These are phyloP conservation scores for Streptopelia turtur DNA, from an alignment of 2,797 vertebrate species.

Conservation along the genomic window DNA sequence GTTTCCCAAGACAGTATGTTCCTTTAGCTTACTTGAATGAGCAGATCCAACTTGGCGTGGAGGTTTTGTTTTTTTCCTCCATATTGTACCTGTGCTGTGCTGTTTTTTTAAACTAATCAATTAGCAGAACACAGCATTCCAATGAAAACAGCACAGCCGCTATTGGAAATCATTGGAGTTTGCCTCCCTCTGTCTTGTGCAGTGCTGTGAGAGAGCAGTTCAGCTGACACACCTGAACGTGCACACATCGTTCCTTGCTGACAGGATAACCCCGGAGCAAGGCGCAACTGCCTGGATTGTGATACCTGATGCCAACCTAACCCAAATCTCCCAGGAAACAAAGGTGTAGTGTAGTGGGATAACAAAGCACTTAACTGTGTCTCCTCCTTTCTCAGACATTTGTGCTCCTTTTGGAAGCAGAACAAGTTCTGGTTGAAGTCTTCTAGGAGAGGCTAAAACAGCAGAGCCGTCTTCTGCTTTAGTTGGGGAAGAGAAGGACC, in stretches of 20 bases:
- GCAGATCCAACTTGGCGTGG: neutral
- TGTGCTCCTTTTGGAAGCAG: constrained; percentile 12
- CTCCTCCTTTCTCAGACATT: neutral
- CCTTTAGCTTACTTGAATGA: neutral
- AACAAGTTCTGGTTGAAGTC: neutral
- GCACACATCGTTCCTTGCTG: constrained; percentile 44
- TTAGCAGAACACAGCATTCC: constrained; percentile 36
- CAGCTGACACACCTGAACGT: constrained; percentile 26
- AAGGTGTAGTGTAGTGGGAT: constrained; percentile 52
- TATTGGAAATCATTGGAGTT: constrained; percentile 51
- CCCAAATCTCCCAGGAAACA: constrained; percentile 60
- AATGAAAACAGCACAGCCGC: neutral
- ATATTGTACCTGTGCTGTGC: neutral
- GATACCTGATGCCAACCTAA: constrained; percentile 48
- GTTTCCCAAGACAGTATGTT: neutral
- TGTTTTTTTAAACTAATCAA: constrained; percentile 14
- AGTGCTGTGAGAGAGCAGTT: neutral
- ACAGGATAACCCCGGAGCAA: constrained; percentile 42
- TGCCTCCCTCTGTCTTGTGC: neutral
- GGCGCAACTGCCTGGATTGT: neutral
- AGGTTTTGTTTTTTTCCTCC: neutral
- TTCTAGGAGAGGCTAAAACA: neutral
- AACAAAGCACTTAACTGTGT: constrained; percentile 33
- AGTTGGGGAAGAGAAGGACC: neutral
- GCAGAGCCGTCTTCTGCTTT: neutral